phyloP scores from a whole-genome alignment of 2,797 vertebrate species.

The Chlorospingus semifuscus region DNA sequence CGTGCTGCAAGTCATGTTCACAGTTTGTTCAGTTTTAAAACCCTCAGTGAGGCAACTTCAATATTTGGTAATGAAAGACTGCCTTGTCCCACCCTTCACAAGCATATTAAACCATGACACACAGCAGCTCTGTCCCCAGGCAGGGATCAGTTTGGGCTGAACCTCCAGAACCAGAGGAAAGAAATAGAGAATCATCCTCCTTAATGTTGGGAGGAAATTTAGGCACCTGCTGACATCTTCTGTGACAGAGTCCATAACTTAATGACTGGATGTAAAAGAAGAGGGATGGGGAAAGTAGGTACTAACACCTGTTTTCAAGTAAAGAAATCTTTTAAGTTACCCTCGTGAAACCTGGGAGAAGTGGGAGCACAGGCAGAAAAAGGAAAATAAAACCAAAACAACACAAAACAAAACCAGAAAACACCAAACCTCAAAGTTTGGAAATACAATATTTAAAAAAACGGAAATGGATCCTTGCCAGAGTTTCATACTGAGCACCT shows the following conservation, averaged over 20 bases:
- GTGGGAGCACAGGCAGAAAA: rapidly evolving
- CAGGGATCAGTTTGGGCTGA: neutral
- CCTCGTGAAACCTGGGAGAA: neutral
- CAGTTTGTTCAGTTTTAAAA: neutral
- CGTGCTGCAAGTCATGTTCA: neutral
- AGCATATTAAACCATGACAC: neutral
- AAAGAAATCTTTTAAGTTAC: neutral
- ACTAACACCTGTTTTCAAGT: neutral
- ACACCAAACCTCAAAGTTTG: neutral
- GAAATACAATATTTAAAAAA: neutral
- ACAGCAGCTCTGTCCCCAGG: neutral
- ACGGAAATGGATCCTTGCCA: neutral
- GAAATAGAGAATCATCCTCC: neutral
- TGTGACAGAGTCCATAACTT: neutral
- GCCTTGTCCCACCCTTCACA: neutral
- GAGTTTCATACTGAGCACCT: neutral
- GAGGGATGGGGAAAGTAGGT: neutral
- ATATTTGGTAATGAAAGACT: neutral
- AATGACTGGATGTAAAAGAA: neutral
- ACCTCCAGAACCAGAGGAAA: neutral
- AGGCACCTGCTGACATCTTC: neutral
- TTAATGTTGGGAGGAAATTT: rapidly evolving
- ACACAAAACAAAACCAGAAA: neutral
- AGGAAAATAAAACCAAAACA: rapidly evolving
- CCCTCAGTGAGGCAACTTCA: neutral